phyloP scores from a whole-genome alignment of 2,113 vertebrate species.

The Ramphastos sulfuratus region DNA sequence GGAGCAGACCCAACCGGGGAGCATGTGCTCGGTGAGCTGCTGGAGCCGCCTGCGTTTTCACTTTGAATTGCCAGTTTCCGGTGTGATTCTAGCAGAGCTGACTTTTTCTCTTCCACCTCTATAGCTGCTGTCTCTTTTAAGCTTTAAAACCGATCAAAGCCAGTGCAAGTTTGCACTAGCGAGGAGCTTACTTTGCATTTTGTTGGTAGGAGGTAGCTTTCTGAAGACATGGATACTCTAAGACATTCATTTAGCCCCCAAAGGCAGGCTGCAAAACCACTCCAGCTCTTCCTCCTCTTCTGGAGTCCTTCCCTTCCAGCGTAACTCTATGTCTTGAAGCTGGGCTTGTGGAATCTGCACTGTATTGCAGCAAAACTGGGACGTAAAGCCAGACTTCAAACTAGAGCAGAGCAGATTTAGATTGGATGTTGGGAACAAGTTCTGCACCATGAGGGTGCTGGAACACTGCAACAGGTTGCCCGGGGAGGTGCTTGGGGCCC shows the following conservation, averaged over 20 bases:
- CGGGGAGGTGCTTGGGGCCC: too few relatives aligned
- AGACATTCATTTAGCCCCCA: background rate
- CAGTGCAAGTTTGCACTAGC: background rate
- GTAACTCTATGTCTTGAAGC: background rate
- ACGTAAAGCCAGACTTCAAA: background rate
- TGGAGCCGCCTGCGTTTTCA: background rate
- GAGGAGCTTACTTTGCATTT: fast-evolving
- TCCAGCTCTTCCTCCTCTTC: background rate
- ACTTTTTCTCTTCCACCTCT: background rate
- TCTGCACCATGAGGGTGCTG: too few relatives aligned
- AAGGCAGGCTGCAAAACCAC: background rate
- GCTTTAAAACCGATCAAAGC: background rate
- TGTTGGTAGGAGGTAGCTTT: background rate
- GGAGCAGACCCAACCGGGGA: background rate
- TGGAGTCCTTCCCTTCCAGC: background rate
- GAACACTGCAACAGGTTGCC: too few relatives aligned
- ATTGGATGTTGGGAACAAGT: too few relatives aligned
- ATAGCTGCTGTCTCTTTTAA: background rate
- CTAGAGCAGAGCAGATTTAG: too few relatives aligned
- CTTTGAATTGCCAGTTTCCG: background rate
- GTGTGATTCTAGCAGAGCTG: background rate
- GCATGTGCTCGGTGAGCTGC: background rate
- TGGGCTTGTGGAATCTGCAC: background rate
- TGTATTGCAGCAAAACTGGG: background rate
- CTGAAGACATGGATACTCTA: background rate